Percentiles rank a stretch among this genome's conserved stretches.
These are phyloP conservation scores for Dynastes maya DNA, from an alignment of 2,888 invertebrate species.

Conservation along the genomic window DNA sequence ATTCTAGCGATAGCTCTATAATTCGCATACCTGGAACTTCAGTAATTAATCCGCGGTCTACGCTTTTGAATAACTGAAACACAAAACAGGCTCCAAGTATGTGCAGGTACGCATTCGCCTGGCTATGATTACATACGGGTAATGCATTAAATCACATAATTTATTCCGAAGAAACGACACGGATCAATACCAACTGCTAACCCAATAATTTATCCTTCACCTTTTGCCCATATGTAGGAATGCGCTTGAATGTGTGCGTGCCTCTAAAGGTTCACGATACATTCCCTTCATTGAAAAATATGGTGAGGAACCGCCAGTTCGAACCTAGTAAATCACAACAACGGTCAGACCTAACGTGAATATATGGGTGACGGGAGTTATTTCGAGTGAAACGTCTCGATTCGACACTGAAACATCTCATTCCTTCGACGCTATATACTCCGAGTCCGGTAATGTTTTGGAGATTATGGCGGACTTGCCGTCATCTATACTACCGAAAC, in stretches of 20 bases:
- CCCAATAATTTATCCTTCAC: constrained; percentile 45
- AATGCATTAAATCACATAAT: constrained; percentile 49
- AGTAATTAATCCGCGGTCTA: not conserved
- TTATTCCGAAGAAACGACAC: constrained; percentile 32
- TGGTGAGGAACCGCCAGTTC: constrained; percentile 42
- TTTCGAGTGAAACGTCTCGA: constrained; percentile 58
- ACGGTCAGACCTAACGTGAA: constrained; percentile 61
- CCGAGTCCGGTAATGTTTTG: constrained; percentile 14
- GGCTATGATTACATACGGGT: constrained; percentile 46
- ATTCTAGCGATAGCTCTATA: not conserved
- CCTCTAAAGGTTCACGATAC: constrained; percentile 37
- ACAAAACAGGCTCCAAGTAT: constrained; percentile 4
- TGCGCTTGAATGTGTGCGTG: constrained; percentile 10
- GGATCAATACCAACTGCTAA: constrained; percentile 40
- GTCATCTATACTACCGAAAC: constrained; percentile 18
- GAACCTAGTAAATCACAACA: constrained; percentile 61
- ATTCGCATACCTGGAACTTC: not conserved
- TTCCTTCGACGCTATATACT: constrained; percentile 25
- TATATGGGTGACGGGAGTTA: constrained; percentile 60
- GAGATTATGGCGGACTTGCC: constrained; percentile 7
- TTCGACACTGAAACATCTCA: constrained; percentile 51
- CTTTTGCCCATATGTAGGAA: constrained; percentile 17
- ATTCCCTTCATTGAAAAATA: constrained; percentile 48
- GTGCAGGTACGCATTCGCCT: constrained; percentile 26
- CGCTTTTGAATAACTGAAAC: not conserved